phyloP scores from a whole-genome alignment of 2,888 invertebrate species.

The Ectemnius continuus region DNA sequence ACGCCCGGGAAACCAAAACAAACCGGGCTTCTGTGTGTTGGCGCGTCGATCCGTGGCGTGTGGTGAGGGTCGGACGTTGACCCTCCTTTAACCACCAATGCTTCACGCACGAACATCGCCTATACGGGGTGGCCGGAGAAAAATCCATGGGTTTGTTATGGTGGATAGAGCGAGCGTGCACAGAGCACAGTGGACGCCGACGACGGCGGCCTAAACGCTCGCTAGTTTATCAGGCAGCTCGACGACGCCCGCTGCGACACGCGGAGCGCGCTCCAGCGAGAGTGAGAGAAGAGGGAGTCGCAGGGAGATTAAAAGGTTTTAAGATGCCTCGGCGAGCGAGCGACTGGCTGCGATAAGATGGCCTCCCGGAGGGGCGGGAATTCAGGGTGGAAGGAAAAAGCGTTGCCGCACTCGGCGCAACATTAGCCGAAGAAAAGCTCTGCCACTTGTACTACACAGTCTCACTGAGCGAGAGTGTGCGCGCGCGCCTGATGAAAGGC shows the following conservation, averaged over 20 bases:
- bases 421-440: too few relatives aligned
- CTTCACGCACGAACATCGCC: slow-evolving; percentile 54
- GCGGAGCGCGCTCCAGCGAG: too few relatives aligned
- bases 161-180: slow-evolving; percentile 26
- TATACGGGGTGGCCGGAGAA: slow-evolving; percentile 62
- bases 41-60: slow-evolving; percentile 73
- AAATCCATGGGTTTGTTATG: slow-evolving; percentile 59
- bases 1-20: slow-evolving; percentile 78
- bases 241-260: too few relatives aligned
- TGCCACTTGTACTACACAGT: slow-evolving; percentile 13
- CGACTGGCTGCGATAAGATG: neutral
- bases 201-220: too few relatives aligned
- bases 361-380: slow-evolving; percentile 23
- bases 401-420: neutral
- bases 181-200: neutral
- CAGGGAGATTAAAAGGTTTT: too few relatives aligned
- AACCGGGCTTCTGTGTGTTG: slow-evolving; percentile 73
- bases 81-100: slow-evolving; percentile 73
- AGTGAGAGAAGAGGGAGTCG: too few relatives aligned
- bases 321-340: neutral
- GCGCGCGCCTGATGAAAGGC: slow-evolving; percentile 3
- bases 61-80: slow-evolving; percentile 78
- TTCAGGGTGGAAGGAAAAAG: slow-evolving; percentile 9
- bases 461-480: slow-evolving; percentile 1
- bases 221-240: too few relatives aligned